These are phyloP conservation scores for Cantharis lateralis DNA, from an alignment of 2,888 invertebrate species.

Conservation along the genomic window DNA sequence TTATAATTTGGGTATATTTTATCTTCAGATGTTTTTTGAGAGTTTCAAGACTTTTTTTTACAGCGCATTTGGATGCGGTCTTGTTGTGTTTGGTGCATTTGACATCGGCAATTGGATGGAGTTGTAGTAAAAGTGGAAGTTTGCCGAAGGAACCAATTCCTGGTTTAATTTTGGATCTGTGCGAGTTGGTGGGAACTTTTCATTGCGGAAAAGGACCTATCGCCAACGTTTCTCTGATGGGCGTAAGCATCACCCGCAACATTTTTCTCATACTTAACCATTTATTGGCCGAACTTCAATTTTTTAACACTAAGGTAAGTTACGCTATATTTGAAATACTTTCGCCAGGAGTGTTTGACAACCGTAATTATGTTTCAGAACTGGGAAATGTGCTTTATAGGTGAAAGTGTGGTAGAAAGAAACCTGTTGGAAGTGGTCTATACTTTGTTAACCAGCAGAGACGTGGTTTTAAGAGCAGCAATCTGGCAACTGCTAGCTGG, in stretches of 20 bases:
- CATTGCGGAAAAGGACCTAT: constrained; percentile 57
- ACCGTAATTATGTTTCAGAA: constrained; percentile 34
- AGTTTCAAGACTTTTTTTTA: neutral
- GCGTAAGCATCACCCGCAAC: constrained; percentile 60
- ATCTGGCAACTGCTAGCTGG: constrained; percentile 59
- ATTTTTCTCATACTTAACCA: constrained; percentile 61
- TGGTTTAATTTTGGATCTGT: constrained; percentile 54
- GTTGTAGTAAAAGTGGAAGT: constrained; percentile 44
- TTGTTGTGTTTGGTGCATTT: constrained; percentile 58
- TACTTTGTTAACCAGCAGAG: constrained; percentile 58
- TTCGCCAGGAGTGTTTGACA: neutral
- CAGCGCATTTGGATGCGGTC: constrained; percentile 60
- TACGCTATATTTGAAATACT: neutral
- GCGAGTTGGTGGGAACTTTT: constrained; percentile 60
- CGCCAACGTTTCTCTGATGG: constrained; percentile 61
- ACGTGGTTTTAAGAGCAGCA: constrained; percentile 60
- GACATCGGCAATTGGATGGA: constrained; percentile 58
- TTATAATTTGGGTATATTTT: constrained; percentile 59
- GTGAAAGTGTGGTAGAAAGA: constrained; percentile 40
- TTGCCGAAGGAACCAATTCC: constrained; percentile 45
- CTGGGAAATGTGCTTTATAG: constrained; percentile 51
- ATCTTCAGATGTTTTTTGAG: neutral
- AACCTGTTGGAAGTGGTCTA: constrained; percentile 51
- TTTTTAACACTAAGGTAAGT: constrained; percentile 53
- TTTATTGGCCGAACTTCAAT: constrained; percentile 58